A percentile compares a stretch with the other conserved stretches of the same genome.
These are phyloP conservation scores for Gorsachius goisagi DNA, from an alignment of 2,113 vertebrate species.

Conservation along the genomic window DNA sequence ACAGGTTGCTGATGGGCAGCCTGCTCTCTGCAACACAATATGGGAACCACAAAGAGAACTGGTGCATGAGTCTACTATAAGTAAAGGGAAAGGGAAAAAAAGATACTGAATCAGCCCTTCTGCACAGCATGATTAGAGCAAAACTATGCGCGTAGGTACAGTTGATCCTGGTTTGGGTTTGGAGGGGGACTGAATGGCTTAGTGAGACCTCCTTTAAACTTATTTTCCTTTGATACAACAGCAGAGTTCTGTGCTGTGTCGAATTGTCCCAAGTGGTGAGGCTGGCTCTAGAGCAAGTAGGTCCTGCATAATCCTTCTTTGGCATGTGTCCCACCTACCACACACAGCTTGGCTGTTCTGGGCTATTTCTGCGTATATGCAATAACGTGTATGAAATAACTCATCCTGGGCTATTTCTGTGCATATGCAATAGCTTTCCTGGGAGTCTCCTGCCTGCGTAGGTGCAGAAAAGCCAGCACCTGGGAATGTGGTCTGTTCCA, in stretches of 20 bases:
- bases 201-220: background rate
- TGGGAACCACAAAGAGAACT: background rate
- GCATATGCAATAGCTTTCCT: background rate
- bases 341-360: background rate
- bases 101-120: background rate
- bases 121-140: background rate
- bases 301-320: background rate
- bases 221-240: background rate
- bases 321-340: background rate
- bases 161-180: background rate
- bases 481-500: background rate
- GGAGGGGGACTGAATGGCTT: background rate
- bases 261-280: background rate
- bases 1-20: background rate
- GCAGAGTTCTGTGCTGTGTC: background rate
- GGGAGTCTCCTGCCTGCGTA: background rate
- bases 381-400: background rate
- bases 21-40: background rate
- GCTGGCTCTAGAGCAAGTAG: background rate
- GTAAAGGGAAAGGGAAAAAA: background rate
- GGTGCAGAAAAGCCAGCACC: background rate
- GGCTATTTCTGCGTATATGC: background rate
- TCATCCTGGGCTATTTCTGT: background rate
- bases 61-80: background rate
- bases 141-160: background rate